Conservation (phyloP, 2,888 invertebrate genomes). For the Lymantria monacha region DNA sequence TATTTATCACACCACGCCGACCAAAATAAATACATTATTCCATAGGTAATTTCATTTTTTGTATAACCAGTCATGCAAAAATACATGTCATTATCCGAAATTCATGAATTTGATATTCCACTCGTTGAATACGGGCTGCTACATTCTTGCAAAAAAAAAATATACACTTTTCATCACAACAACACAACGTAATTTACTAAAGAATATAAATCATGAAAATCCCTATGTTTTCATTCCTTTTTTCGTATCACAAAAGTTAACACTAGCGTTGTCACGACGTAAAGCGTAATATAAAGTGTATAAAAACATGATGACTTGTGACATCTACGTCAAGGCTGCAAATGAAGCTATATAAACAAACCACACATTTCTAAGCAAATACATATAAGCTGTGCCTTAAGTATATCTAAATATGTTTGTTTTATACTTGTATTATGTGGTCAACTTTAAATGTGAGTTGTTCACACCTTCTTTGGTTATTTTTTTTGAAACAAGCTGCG, state of each 20-base stretch:
- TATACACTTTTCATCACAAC: not conserved
- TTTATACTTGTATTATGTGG: too few species aligned
- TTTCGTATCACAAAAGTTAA: conserved; percentile 4
- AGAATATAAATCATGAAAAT: conserved; percentile 1
- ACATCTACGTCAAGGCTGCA: conserved; percentile 2
- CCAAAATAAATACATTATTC: not conserved
- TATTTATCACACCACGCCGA: too few species aligned
- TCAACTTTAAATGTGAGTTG: too few species aligned
- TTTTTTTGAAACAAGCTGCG: too few species aligned
- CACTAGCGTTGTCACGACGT: conserved; percentile 3
- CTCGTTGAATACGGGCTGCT: not conserved
- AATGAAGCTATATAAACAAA: conserved; percentile 5
- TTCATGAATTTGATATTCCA: not conserved
- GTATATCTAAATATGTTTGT: too few species aligned
- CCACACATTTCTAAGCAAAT: conserved; percentile 6
- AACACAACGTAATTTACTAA: not conserved
- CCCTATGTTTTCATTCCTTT: conserved; percentile 3
- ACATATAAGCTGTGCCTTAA: not conserved
- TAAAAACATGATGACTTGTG: conserved; percentile 9
- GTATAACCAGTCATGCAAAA: not conserved
- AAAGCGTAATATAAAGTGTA: conserved; percentile 4
- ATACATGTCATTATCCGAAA: not conserved
- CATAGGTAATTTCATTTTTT: not conserved
- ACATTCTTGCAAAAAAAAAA: not conserved
- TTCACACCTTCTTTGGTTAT: too few species aligned